Evolutionary conservation across 2,888 invertebrate species (phyloP).

Genomic region (Ctenicera cuprea): DNA sequence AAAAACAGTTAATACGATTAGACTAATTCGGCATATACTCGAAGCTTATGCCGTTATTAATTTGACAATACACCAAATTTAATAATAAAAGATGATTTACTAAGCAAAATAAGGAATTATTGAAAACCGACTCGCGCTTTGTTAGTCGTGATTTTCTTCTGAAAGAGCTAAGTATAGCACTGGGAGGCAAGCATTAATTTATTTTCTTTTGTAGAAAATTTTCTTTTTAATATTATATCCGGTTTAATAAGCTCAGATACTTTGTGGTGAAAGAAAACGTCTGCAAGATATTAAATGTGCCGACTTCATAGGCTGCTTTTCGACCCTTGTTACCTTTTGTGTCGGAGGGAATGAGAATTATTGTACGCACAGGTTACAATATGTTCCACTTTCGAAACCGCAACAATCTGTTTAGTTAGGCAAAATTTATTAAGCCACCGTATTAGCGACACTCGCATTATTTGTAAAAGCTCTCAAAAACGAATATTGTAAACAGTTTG

Average conservation of each 20-base stretch:
- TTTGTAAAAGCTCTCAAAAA: no score
- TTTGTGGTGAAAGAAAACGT: slow-evolving; percentile 43
- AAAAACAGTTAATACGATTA: slow-evolving; percentile 17
- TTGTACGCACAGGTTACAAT: slow-evolving; percentile 35
- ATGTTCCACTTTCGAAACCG: slow-evolving; percentile 25
- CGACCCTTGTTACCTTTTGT: slow-evolving; percentile 42
- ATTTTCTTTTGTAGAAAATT: slow-evolving; percentile 43
- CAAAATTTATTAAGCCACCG: slow-evolving; percentile 19
- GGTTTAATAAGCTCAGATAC: slow-evolving; percentile 41
- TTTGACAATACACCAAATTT: slow-evolving; percentile 11
- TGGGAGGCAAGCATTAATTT: slow-evolving; percentile 39
- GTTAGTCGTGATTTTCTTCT: slow-evolving; percentile 22
- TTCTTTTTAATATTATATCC: slow-evolving; percentile 43
- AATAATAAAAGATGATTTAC: neutral
- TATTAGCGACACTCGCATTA: neutral
- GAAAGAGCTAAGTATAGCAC: slow-evolving; percentile 27
- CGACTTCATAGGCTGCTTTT: slow-evolving; percentile 37
- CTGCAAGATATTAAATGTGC: slow-evolving; percentile 36
- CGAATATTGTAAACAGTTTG: no score
- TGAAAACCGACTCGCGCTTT: slow-evolving; percentile 20
- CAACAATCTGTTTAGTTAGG: slow-evolving; percentile 22
- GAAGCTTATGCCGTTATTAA: neutral
- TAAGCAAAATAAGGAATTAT: slow-evolving; percentile 21
- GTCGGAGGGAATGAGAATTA: slow-evolving; percentile 29
- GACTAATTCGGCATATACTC: slow-evolving; percentile 7